Conservation (phyloP, 2,888 invertebrate species). For the Ischnura elegans region DNA sequence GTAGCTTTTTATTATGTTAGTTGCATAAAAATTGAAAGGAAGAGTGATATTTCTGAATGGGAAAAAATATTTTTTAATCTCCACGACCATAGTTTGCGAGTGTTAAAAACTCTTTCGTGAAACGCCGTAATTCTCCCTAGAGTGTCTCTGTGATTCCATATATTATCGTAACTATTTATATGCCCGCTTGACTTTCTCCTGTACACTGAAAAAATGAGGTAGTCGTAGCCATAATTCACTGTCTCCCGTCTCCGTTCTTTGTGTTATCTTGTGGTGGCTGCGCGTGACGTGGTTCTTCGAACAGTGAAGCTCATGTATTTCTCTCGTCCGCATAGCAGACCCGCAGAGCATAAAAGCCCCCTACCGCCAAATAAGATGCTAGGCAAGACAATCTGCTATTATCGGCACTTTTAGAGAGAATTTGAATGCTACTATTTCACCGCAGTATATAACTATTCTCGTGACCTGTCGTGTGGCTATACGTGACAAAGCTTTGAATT, state of each 20-base stretch:
- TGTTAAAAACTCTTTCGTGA: neutral
- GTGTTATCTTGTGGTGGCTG: neutral
- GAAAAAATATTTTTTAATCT: neutral
- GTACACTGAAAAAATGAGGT: neutral
- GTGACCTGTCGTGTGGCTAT: no score
- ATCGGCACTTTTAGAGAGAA: no score
- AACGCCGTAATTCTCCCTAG: neutral
- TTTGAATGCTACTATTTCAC: no score
- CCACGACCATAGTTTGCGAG: neutral
- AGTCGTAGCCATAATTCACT: neutral
- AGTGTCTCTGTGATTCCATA: neutral
- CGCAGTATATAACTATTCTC: no score
- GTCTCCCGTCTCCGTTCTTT: neutral
- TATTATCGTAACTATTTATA: neutral
- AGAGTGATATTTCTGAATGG: neutral
- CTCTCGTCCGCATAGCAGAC: neutral
- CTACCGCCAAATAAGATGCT: no score
- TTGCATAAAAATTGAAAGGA: neutral
- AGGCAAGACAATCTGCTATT: no score
- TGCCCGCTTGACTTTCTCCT: neutral
- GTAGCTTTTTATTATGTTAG: no score
- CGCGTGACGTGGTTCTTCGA: slow-evolving; percentile 24
- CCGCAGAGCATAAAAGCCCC: no score
- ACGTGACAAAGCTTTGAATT: no score
- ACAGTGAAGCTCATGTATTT: neutral